Conservation (phyloP, 2,888 invertebrate species). For the Spisula solida region DNA sequence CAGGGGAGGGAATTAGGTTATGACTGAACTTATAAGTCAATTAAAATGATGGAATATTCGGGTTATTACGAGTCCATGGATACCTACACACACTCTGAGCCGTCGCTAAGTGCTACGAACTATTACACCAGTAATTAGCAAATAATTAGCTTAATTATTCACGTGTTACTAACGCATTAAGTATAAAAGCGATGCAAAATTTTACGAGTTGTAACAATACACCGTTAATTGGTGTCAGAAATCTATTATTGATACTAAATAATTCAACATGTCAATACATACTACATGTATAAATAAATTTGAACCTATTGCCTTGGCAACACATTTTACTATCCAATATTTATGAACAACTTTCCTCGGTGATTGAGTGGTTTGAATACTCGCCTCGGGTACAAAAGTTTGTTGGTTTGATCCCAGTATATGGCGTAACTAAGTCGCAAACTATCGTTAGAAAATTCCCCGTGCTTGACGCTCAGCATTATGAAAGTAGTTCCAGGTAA, state of each 20-base stretch:
- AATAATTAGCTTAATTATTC: background rate
- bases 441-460: too few relatives aligned
- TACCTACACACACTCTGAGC: background rate
- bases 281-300: background rate
- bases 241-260: background rate
- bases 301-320: background rate
- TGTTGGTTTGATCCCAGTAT: too few relatives aligned
- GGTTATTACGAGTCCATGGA: background rate
- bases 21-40: background rate
- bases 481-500: too few relatives aligned
- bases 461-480: too few relatives aligned
- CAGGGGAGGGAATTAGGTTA: too few relatives aligned
- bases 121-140: background rate
- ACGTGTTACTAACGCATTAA: background rate
- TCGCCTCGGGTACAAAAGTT: too few relatives aligned
- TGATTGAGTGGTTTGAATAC: too few relatives aligned
- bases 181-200: background rate
- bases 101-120: background rate
- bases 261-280: background rate
- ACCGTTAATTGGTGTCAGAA: background rate
- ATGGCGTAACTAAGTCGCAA: too few relatives aligned
- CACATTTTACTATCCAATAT: too few relatives aligned
- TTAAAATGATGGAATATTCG: background rate
- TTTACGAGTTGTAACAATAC: conserved; percentile 14
- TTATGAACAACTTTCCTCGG: too few relatives aligned